These are phyloP conservation scores for Subacronicta megacephala DNA, from an alignment of 2,888 invertebrate species.

Conservation along the genomic window DNA sequence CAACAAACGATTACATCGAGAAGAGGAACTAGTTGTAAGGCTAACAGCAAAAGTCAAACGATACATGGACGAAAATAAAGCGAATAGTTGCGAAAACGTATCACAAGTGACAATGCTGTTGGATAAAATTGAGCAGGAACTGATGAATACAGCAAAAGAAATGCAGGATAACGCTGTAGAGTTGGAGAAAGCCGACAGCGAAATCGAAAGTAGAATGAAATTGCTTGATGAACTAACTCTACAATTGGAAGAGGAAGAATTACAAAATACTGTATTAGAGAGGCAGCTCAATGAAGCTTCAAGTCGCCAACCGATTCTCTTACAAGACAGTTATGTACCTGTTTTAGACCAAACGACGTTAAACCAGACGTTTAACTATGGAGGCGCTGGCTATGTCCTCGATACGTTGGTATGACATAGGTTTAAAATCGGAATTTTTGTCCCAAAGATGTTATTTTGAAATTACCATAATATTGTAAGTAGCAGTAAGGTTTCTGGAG, in stretches of 20 bases:
- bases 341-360: constrained; percentile 76
- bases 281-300: constrained; percentile 83
- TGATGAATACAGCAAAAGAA: constrained; percentile 85
- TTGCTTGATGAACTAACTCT: constrained; percentile 87
- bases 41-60: constrained; percentile 91
- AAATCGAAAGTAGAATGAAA: constrained; percentile 87
- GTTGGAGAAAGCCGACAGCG: constrained; percentile 84
- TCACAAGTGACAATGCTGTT: constrained; percentile 84
- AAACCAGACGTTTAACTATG: constrained; percentile 59
- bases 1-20: constrained; percentile 92
- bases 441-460: constrained; percentile 61
- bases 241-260: constrained; percentile 86
- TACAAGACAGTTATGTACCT: constrained; percentile 85
- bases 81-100: constrained; percentile 84
- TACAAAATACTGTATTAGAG: constrained; percentile 86
- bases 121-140: constrained; percentile 87
- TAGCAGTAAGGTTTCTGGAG: constrained; percentile 40
- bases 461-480: constrained; percentile 60
- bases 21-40: constrained; percentile 93
- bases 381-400: constrained; percentile 73
- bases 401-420: constrained; percentile 86
- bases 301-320: constrained; percentile 81
- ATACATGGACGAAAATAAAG: constrained; percentile 88
- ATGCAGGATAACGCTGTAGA: constrained; percentile 88
- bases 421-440: constrained; percentile 55